Base-by-base conservation (phyloP, 2,888 invertebrate species). In the Agapostemon virescens region DNA sequence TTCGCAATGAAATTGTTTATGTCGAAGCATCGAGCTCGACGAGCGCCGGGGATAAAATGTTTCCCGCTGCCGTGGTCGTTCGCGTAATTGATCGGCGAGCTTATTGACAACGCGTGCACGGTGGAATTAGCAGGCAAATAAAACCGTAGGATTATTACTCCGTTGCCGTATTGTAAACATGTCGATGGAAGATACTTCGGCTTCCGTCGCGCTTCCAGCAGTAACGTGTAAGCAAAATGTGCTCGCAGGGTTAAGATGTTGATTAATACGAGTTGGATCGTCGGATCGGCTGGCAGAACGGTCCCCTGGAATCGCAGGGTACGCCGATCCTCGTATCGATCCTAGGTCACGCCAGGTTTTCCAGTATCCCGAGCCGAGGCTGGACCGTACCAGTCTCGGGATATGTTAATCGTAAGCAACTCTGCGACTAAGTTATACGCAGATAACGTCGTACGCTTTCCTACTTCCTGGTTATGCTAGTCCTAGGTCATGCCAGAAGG, bases 371-470 rank as follows among this genome's bases (percentile, higher is more conserved):
- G 38, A 42, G 15, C 17, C 26, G 55, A 26, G 23, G 55, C 40
- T 38, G 38, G 26, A 38, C n/a, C 20, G 36, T 30, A 20, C 38
- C 70, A 42, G 23, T 42, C 7, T 40, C 38, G 26, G 72, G 68
- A 79, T 68, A 78, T 69, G 78, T 79, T 79, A 79, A 79, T 79
- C 79, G 78, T 42, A 69, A 78, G 61, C 61, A 78, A 79, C 72
- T 52, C 63, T 45, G 15, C 68, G 38, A 42, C 49, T 79, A 79
- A 79, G 67, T 79, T 79, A 79, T 69, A 78, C 61, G 42, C 26
- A 72, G 79, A 79, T 79, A 79, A 79, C 71, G 68, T 42, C 67
- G 58, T 15, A 45, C 36, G 61, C 15, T 49, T 52, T 52, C 45
- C 66, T 68, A 69, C 79, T 78, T 79, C 79, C 79, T 79, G 79